phyloP scores from a whole-genome alignment of 1,140 invertebrate genomes.

The Linepithema humile region DNA sequence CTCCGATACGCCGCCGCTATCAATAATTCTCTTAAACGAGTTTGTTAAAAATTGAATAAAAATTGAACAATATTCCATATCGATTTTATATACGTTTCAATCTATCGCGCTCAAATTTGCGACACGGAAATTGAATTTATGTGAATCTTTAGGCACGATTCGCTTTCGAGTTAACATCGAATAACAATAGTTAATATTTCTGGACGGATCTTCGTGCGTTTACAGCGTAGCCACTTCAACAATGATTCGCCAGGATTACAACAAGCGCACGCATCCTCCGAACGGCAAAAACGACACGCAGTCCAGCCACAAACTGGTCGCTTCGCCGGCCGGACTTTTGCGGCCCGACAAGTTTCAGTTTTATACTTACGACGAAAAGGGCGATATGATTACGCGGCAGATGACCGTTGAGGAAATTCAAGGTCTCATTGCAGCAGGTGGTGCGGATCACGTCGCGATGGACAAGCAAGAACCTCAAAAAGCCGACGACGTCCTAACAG shows the following conservation, averaged over 20 bases:
- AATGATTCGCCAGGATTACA: constrained; percentile 78
- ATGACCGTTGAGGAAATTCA: constrained; percentile 94
- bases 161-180: background rate
- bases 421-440: constrained; percentile 91
- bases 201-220: background rate
- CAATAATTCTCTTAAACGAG: background rate
- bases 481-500: constrained; percentile 71
- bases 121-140: background rate
- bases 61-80: background rate
- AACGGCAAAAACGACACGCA: constrained; percentile 77
- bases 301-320: constrained; percentile 71
- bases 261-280: constrained; percentile 69
- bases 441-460: constrained; percentile 84
- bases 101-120: too few relatives aligned
- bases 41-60: background rate
- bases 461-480: constrained; percentile 78
- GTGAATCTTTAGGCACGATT: background rate
- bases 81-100: background rate
- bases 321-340: constrained; percentile 90
- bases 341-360: constrained; percentile 93
- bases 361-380: constrained; percentile 92
- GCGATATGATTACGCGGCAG: constrained; percentile 91
- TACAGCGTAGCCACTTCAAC: constrained; percentile 86
- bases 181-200: background rate
- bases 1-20: background rate